phyloP scores from a whole-genome alignment of 2,888 invertebrate genomes.

The Meloe dianella region DNA sequence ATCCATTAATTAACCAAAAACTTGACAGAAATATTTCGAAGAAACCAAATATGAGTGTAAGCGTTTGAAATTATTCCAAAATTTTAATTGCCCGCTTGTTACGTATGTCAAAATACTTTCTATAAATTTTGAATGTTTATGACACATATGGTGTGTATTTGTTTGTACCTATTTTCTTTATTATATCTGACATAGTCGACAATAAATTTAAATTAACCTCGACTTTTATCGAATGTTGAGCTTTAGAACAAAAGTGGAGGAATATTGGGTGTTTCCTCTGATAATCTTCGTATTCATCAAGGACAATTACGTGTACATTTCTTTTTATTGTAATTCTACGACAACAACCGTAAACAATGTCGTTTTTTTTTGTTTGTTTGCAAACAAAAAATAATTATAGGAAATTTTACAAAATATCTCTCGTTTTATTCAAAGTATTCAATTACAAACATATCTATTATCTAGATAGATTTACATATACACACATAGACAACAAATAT shows the following conservation, averaged over 20 bases:
- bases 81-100: background rate
- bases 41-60: background rate
- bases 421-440: conserved; percentile 1
- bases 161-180: background rate
- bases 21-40: background rate
- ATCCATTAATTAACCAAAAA: background rate
- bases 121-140: background rate
- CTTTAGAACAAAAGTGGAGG: background rate
- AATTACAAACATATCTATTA: conserved; percentile 29
- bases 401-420: conserved; percentile 26
- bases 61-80: background rate
- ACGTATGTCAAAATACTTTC: conserved; percentile 4
- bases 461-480: conserved; percentile 9
- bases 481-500: conserved; percentile 9
- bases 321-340: no score
- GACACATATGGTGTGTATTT: background rate
- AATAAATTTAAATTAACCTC: conserved; percentile 1
- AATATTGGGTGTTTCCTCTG: conserved; percentile 1
- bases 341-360: background rate
- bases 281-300: background rate
- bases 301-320: background rate
- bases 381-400: conserved; percentile 13
- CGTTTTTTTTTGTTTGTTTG: background rate
- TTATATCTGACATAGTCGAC: background rate
- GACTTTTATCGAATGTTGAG: conserved; percentile 4